A percentile compares a stretch with the other conserved stretches of the same genome.
These are phyloP conservation scores for Ciconia stormi DNA, from an alignment of 2,113 vertebrate genomes.

Conservation along the genomic window DNA sequence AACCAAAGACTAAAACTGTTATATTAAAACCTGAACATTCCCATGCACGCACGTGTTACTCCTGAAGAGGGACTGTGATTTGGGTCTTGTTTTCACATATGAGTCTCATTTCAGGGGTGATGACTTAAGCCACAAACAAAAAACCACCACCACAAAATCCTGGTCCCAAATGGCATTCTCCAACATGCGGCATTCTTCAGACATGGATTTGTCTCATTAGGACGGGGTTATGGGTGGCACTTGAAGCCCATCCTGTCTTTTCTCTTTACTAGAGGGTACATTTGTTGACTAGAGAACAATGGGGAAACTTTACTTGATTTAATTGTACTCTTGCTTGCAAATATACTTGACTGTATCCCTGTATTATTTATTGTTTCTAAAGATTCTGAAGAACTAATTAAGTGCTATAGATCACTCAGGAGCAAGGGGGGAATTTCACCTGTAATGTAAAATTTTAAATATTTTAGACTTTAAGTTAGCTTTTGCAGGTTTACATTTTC, in stretches of 20 bases:
- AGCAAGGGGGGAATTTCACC: background rate
- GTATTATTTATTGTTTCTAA: background rate
- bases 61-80: background rate
- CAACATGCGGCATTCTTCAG: background rate
- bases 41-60: fast-evolving
- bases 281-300: background rate
- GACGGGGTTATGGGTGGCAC: background rate
- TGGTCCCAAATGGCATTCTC: background rate
- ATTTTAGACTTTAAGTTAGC: background rate
- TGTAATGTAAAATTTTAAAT: background rate
- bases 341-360: background rate
- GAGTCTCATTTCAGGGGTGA: background rate
- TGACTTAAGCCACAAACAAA: background rate
- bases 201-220: background rate
- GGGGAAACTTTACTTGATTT: background rate
- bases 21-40: background rate
- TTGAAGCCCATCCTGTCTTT: background rate
- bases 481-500: background rate
- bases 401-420: background rate
- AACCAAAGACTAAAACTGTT: background rate
- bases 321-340: background rate
- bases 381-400: background rate
- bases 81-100: background rate
- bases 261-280: background rate
- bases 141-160: background rate